Evolutionary conservation across 2,797 vertebrate genomes (phyloP).

Genomic region (Euthynnus affinis): DNA sequence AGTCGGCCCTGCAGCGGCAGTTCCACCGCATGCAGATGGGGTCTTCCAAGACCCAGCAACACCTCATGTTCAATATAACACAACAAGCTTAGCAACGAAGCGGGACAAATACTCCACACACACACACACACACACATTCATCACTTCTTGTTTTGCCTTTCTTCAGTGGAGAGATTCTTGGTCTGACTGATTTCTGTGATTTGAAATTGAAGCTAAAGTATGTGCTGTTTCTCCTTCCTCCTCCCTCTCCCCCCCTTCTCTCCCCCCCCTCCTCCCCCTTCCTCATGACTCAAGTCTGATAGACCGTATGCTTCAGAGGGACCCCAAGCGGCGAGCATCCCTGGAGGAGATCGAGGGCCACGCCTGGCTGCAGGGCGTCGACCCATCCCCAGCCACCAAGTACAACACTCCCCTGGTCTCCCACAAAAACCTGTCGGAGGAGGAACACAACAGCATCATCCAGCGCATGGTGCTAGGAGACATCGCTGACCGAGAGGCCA

Average conservation of each 20-base stretch:
- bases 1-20: not conserved
- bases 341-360: constrained; percentile 97
- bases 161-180: no score
- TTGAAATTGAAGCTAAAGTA: not conserved
- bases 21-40: constrained; percentile 16
- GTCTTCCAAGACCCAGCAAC: not conserved
- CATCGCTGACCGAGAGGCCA: constrained; percentile 95
- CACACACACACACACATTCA: no score
- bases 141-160: no score
- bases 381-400: constrained; percentile 97
- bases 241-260: not conserved
- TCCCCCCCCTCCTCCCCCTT: not conserved
- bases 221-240: not conserved
- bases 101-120: not conserved
- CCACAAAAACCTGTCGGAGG: constrained; percentile 96
- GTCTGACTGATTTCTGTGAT: not conserved
- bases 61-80: not conserved
- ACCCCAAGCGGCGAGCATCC: constrained; percentile 94
- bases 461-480: constrained; percentile 98
- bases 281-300: constrained; percentile 88
- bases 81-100: not conserved
- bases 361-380: constrained; percentile 96
- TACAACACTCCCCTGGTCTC: constrained; percentile 97
- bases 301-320: constrained; percentile 97
- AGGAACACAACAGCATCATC: constrained; percentile 98